phyloP scores from a whole-genome alignment of 2,797 vertebrate genomes.

The Sebastes oblongus region DNA sequence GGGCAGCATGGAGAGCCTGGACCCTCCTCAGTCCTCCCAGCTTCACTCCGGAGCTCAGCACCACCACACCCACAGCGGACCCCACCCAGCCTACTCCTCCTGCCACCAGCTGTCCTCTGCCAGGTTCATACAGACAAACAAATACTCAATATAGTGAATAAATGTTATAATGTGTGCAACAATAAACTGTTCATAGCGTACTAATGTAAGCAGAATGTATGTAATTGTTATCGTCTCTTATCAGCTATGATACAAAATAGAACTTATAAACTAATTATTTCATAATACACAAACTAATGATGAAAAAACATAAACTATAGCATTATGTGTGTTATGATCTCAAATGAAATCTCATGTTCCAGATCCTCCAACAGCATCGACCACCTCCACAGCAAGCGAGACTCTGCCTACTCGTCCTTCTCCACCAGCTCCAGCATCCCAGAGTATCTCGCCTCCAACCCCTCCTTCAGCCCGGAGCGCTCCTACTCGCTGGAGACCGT shows the following conservation, averaged over 20 bases:
- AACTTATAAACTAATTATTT: no score
- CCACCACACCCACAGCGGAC: conserved; percentile 48
- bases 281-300: no score
- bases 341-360: conserved; percentile 41
- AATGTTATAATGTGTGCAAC: no score
- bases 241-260: no score
- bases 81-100: conserved; percentile 84
- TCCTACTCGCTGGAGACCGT: conserved; percentile 85
- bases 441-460: conserved; percentile 85
- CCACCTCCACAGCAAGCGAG: conserved; percentile 94
- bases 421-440: conserved; percentile 95
- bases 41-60: conserved; percentile 48
- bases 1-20: conserved; percentile 97
- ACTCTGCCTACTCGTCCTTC: conserved; percentile 96
- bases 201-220: no score
- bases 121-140: conserved; percentile 76
- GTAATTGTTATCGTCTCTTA: no score
- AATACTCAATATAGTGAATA: no score
- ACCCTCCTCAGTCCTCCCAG: conserved; percentile 70
- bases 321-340: not conserved
- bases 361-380: conserved; percentile 96
- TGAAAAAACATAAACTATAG: accelerated
- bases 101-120: conserved; percentile 90
- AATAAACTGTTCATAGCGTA: no score
- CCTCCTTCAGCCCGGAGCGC: conserved; percentile 81